Percentiles rank a stretch among this genome's conserved stretches.
Evolutionary conservation across 2,797 vertebrate genomes (phyloP).

Genomic region (Kryptopterus vitreolus): DNA sequence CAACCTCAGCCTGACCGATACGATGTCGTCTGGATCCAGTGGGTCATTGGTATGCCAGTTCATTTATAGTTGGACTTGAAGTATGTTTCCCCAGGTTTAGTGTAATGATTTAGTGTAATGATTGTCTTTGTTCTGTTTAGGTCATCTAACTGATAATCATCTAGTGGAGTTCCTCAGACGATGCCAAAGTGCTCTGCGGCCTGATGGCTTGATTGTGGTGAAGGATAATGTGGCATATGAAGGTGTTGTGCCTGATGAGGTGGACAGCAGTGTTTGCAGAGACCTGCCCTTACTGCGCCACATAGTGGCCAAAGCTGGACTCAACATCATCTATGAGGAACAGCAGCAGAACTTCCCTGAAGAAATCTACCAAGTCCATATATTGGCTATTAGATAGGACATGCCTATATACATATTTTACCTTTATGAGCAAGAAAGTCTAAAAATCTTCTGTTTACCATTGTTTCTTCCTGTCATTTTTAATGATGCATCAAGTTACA

Average conservation of each 20-base stretch:
- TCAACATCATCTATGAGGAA: conserved; percentile 82
- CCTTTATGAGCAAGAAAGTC: conserved; percentile 10
- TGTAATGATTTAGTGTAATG: neutral
- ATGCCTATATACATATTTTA: neutral
- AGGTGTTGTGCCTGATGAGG: conserved; percentile 89
- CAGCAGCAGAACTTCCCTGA: conserved; percentile 90
- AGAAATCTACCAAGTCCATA: conserved; percentile 94
- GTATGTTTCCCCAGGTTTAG: neutral
- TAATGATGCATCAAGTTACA: conserved; percentile 5
- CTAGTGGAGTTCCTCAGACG: conserved; percentile 86
- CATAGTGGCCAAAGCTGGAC: conserved; percentile 79
- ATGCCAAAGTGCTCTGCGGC: conserved; percentile 80
- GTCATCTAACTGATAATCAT: conserved; percentile 90
- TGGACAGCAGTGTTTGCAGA: conserved; percentile 96
- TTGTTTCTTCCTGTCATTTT: conserved; percentile 17
- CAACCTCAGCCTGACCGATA: conserved; percentile 82
- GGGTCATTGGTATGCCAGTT: conserved; percentile 88
- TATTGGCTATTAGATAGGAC: conserved; percentile 86
- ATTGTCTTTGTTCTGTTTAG: conserved; percentile 63
- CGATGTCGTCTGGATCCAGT: conserved; percentile 98
- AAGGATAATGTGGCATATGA: conserved; percentile 97
- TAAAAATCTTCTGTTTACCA: neutral
- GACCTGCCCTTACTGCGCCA: conserved; percentile 79
- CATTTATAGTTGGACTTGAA: neutral
- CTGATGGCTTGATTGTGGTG: conserved; percentile 86